Evolutionary conservation across 2,797 vertebrate genomes (phyloP), one percentile per base, ranked within the genome.

Genomic region (Chaetophractus vellerosus): DNA sequence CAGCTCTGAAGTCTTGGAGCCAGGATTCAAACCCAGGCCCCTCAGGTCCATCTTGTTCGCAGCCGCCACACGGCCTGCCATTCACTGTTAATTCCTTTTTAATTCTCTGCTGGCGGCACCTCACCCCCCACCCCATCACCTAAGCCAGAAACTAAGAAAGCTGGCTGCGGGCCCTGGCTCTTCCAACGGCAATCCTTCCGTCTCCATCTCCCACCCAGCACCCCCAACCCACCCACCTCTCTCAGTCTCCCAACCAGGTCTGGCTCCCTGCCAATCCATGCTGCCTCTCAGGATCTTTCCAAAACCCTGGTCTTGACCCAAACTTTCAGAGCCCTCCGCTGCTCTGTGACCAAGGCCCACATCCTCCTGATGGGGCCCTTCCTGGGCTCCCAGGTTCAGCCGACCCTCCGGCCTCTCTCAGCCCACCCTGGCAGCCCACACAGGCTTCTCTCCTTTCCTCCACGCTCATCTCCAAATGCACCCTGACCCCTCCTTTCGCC

Each of bases 291-390:
- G 26, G 71, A 19, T 48, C 38, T 75, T 69, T 52, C 61, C 64
- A 33, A 64, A 86, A 59, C 48, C 38, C 61, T 38, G 1, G 1
- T 28, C 59, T 48, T 45, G 31, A 41, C 61, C 4, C 8, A 66
- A 16, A 12, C 45, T 31, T 28, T 19, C 59, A 14, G 78, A 61
- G 50, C 50, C 45, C 6, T 9, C 23, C 19, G 1, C 8, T 18
- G 57, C 50, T 28, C 48, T 15, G 55, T 7, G 2, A 5, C 11
- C 33, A 72, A 19, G n/a, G 28, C 26, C 16, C 21, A 10, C 21
- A 1, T 1, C 63, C 61, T 63, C 24, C 6, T 0, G 1, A 6
- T 7, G 9, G 5, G 0, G 11, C 6, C 52, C 45, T 23, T 5
- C 19, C 31, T 10, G 21, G 63, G 24, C n/a, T 36, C 61, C 74